These are phyloP conservation scores for Agapornis canus DNA, from an alignment of 2,797 vertebrate species.

Conservation along the genomic window DNA sequence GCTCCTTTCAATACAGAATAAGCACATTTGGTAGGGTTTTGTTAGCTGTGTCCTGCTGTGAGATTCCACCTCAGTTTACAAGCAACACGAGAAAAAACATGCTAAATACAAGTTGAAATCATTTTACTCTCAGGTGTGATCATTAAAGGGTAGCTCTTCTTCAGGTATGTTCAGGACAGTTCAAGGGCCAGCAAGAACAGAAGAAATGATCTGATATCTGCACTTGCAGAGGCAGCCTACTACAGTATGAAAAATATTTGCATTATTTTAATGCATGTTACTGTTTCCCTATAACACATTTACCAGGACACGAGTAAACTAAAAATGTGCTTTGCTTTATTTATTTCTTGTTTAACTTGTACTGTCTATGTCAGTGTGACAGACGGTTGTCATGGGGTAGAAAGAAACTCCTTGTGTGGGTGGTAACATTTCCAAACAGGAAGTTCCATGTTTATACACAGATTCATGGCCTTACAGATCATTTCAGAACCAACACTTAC, in stretches of 20 bases:
- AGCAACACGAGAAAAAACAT: slow-evolving; percentile 2
- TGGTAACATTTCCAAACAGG: neutral
- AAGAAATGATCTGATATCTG: neutral
- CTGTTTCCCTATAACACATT: neutral
- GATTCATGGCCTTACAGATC: neutral
- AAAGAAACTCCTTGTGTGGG: neutral
- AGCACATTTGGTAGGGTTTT: slow-evolving; percentile 23
- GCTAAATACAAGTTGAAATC: neutral
- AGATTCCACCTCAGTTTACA: slow-evolving; percentile 42
- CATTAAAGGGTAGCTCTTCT: neutral
- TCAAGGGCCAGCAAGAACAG: neutral
- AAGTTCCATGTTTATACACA: neutral
- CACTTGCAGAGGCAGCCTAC: neutral
- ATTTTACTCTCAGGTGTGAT: neutral
- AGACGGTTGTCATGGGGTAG: neutral
- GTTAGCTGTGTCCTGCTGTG: slow-evolving; percentile 52
- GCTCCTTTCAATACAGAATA: neutral
- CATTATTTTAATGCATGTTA: neutral
- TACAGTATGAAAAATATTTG: neutral
- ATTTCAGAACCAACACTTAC: neutral
- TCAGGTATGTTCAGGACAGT: neutral
- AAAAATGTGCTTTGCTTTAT: neutral
- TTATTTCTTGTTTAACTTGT: neutral
- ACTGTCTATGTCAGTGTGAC: neutral
- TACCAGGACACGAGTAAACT: neutral